Percentiles rank a stretch among this genome's conserved stretches.
These are phyloP conservation scores for Axis porcinus DNA, from an alignment of 2,113 vertebrate species.

Conservation along the genomic window DNA sequence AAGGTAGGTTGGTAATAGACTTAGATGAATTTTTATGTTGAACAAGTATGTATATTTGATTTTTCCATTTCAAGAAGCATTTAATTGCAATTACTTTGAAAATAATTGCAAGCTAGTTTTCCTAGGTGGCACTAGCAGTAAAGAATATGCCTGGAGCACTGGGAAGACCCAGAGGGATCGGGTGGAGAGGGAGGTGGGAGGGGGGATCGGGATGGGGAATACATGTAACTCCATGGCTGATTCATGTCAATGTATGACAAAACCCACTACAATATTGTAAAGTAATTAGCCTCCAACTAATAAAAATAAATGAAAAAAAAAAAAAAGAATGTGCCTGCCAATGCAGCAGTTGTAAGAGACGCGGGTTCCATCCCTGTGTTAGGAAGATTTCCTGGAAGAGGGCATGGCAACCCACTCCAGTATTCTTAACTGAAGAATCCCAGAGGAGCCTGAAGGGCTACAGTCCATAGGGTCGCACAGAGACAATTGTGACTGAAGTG, in stretches of 20 bases:
- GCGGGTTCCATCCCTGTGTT: background rate
- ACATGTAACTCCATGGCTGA: too few relatives aligned
- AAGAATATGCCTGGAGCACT: background rate
- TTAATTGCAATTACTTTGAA: background rate
- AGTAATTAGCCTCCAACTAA: too few relatives aligned
- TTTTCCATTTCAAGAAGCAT: background rate
- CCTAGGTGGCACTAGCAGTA: background rate
- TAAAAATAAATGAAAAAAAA: too few relatives aligned
- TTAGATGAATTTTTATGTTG: background rate
- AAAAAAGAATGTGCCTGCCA: background rate
- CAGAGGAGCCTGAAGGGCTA: background rate
- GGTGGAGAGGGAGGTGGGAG: too few relatives aligned
- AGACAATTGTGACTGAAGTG: background rate
- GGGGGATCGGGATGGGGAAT: too few relatives aligned
- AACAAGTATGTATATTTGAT: background rate
- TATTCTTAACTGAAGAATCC: background rate
- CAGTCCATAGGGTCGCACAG: background rate
- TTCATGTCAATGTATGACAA: too few relatives aligned
- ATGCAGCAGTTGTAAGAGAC: background rate
- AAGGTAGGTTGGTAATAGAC: background rate
- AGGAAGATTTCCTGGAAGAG: background rate
- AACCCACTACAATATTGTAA: too few relatives aligned
- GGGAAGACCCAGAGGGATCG: too few relatives aligned
- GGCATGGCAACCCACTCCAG: background rate
- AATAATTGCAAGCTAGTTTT: background rate